A percentile compares a stretch with the other conserved stretches of the same genome.
These are phyloP conservation scores for Acanthosepion pharaonis DNA, from an alignment of 2,888 invertebrate genomes.

Conservation along the genomic window DNA sequence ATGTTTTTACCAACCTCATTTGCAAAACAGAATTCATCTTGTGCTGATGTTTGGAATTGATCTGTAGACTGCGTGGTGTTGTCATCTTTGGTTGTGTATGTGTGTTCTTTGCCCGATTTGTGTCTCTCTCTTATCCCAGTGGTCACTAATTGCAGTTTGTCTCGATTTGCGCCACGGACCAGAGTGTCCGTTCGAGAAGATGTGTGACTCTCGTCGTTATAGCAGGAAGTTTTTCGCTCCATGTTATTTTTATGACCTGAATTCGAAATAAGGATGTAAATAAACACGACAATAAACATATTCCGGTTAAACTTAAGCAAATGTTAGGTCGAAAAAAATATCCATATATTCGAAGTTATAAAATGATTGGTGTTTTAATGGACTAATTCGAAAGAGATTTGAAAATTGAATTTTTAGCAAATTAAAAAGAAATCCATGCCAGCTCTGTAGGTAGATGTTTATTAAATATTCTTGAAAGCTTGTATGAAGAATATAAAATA, in stretches of 20 bases:
- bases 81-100: not conserved
- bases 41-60: not conserved
- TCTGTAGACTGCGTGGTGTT: not conserved
- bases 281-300: not conserved
- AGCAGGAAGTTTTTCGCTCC: not conserved
- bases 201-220: not conserved
- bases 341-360: too few species aligned
- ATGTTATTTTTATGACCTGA: not conserved
- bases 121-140: not conserved
- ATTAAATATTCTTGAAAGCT: too few species aligned
- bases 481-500: too few species aligned
- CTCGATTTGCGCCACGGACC: not conserved
- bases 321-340: not conserved
- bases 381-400: too few species aligned
- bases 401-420: too few species aligned
- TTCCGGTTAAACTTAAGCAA: not conserved
- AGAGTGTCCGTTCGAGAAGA: not conserved
- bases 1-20: not conserved
- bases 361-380: too few species aligned
- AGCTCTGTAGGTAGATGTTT: too few species aligned
- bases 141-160: not conserved
- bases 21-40: not conserved
- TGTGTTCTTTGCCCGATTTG: not conserved
- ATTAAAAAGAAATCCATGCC: too few species aligned
- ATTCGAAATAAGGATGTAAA: not conserved